phyloP scores from a whole-genome alignment of 2,113 vertebrate species.

The Sigmodon hispidus region DNA sequence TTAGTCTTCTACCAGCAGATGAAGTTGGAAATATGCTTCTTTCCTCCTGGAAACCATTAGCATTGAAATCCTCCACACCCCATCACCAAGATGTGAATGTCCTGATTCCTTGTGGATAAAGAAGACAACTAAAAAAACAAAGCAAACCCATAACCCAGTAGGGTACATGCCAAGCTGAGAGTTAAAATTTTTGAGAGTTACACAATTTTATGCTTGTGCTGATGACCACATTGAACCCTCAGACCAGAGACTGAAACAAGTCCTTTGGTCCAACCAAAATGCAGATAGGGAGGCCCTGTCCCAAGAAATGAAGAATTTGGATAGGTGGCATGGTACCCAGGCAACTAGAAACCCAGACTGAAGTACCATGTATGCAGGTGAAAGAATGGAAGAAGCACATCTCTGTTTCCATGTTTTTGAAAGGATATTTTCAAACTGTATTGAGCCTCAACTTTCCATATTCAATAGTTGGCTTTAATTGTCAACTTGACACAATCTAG shows the following conservation, averaged over 20 bases:
- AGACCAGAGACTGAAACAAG: background rate
- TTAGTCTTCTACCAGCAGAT: background rate
- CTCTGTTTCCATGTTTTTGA: background rate
- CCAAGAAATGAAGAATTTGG: background rate
- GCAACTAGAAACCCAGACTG: background rate
- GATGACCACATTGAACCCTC: background rate
- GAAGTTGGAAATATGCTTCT: background rate
- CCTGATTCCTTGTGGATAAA: background rate
- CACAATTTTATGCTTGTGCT: background rate
- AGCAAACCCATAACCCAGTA: background rate
- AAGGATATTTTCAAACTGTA: background rate
- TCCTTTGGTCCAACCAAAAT: background rate
- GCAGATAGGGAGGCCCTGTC: background rate
- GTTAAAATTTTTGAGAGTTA: background rate
- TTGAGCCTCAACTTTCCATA: background rate
- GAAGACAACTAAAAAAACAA: background rate
- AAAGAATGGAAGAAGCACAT: background rate
- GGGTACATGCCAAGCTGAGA: background rate
- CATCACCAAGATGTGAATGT: background rate
- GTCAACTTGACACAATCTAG: background rate
- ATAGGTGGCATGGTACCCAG: background rate
- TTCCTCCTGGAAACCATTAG: background rate
- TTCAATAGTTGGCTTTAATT: background rate
- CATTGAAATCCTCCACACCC: background rate
- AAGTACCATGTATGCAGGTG: accelerated